Evolutionary conservation across 2,113 vertebrate species (phyloP), one percentile per base, ranked within the genome.

Genomic region (Lagopus leucura): DNA sequence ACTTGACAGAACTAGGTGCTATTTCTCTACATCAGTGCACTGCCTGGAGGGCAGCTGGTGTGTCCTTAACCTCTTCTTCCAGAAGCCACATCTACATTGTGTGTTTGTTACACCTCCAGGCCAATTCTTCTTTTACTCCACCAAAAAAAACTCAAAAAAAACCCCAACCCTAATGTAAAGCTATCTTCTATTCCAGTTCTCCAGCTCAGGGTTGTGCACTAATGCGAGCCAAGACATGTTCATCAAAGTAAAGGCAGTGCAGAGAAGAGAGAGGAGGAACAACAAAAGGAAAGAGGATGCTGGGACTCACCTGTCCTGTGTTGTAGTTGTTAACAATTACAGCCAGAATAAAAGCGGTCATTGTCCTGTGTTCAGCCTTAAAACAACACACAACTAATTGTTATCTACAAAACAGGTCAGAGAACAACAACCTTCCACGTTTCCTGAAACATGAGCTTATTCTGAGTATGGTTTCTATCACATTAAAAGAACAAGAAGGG

Each of bases 261-360:
- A 78, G 55, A 80, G 66, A 19, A 3, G 52, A n/a, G 70, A 24
- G 1, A 43, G 70, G 19, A 50, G 22, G 5, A 50, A 32, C 21
- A 54, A 30, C 0, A 40, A 12, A 76, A 45, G 57, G 74, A 8
- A 20, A 24, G 54, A 64, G 12, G 34, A 3, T 1, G 7, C 6
- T 1, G 54, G 40, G 40, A 91, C 98, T 96, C 93, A 99, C 99
- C 98, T 99, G 99, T 5, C 99, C 99, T 0, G 99, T 99, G 94
- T 96, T 99, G 96, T 99, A 99, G 98, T 97, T 99, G 97, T 99
- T 99, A 74, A 99, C 99, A 3, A 99, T 99, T 34, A 99, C 99
- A 20, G 99, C 99, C 67, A 99, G 97, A 82, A 99, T 99, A 97
- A 99, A 99, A 4, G 99, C 99, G 0, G 99, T 99, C 99, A 99